These are phyloP conservation scores for Sparus aurata DNA, from an alignment of 2,797 vertebrate species.

Conservation along the genomic window DNA sequence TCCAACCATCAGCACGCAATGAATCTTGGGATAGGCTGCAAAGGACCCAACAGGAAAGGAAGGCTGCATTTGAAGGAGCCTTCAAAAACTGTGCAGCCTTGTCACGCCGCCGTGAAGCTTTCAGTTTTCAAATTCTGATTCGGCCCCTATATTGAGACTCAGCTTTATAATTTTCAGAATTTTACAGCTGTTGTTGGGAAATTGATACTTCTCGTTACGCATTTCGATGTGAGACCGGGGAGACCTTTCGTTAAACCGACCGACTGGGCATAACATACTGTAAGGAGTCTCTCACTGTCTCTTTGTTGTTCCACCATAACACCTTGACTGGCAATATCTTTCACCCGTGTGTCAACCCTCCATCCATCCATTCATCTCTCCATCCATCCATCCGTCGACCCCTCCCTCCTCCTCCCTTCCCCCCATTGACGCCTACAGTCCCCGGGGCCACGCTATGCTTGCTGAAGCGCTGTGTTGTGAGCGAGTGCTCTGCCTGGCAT, in stretches of 20 bases:
- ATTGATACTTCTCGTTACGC: no score
- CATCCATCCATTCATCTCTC: background rate
- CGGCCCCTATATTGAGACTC: no score
- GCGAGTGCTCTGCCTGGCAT: slow-evolving; percentile 73
- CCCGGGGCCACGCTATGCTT: slow-evolving; percentile 76
- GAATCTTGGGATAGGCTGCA: no score
- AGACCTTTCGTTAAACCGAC: slow-evolving; percentile 3
- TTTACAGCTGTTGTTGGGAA: no score
- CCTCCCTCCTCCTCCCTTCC: background rate
- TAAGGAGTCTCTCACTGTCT: slow-evolving; percentile 2
- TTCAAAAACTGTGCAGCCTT: no score
- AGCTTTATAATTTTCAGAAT: no score
- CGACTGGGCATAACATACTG: background rate
- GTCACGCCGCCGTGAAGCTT: no score
- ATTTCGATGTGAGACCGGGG: no score
- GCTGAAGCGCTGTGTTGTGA: slow-evolving; percentile 76
- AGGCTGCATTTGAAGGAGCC: no score
- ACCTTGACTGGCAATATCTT: slow-evolving; percentile 53
- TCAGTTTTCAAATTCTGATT: no score
- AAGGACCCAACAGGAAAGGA: no score
- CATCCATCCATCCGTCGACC: slow-evolving; percentile 5
- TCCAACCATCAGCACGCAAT: no score
- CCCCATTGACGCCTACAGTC: slow-evolving; percentile 55
- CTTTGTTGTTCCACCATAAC: slow-evolving; percentile 51
- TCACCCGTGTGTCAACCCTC: slow-evolving; percentile 33